Evolutionary conservation across 2,113 vertebrate species (phyloP).

Genomic region (Poeciliopsis retropinna): DNA sequence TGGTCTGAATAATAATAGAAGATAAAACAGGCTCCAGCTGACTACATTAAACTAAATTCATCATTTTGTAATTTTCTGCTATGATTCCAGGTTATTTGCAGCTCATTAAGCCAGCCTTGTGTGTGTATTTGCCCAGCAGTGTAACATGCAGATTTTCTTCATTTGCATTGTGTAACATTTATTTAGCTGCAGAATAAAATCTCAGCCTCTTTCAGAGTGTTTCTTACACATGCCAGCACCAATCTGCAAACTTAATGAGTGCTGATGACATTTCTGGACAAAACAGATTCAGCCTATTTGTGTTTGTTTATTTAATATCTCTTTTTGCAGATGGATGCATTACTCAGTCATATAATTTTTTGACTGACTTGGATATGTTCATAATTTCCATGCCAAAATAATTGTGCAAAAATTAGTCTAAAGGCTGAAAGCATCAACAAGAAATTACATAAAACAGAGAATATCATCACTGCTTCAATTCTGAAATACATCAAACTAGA

Average conservation of each 20-base stretch:
- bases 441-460: not conserved
- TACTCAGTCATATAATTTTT: constrained; percentile 17
- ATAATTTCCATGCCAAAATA: constrained; percentile 26
- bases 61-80: not conserved
- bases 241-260: not conserved
- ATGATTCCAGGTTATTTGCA: not conserved
- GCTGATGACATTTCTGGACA: constrained; percentile 32
- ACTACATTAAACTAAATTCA: not conserved
- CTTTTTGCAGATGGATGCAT: constrained; percentile 19
- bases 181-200: constrained; percentile 9
- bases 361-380: constrained; percentile 41
- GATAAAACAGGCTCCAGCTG: not conserved
- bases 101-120: not conserved
- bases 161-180: constrained; percentile 15
- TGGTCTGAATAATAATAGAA: not conserved
- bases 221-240: not conserved
- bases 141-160: not conserved
- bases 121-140: not conserved
- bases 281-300: not conserved
- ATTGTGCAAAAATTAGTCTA: constrained; percentile 35
- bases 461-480: not conserved
- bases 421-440: not conserved
- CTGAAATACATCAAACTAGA: not conserved
- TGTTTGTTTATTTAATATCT: constrained; percentile 12
- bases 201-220: constrained; percentile 8